Evolutionary conservation across 1,140 invertebrate genomes (phyloP).

Genomic region (Platyura marginata): DNA sequence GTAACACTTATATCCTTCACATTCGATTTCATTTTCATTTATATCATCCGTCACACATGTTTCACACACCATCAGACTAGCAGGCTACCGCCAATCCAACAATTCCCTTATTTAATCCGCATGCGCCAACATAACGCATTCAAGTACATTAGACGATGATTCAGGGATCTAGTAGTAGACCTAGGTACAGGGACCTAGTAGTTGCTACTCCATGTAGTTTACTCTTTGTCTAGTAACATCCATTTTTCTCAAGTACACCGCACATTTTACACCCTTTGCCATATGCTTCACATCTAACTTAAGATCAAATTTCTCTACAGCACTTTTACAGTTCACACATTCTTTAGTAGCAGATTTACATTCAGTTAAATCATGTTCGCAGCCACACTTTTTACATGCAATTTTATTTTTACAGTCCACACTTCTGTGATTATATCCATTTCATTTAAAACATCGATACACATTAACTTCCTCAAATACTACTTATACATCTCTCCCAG

Average conservation of each 20-base stretch:
- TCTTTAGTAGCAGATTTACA: not conserved
- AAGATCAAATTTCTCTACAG: not conserved
- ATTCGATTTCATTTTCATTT: not conserved
- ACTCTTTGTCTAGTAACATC: not conserved
- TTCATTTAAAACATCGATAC: not conserved
- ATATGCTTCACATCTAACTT: not conserved
- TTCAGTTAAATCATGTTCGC: conserved; percentile 2
- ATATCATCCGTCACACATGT: not conserved
- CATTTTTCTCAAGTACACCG: not conserved
- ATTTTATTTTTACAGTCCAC: not conserved
- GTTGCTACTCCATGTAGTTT: not conserved
- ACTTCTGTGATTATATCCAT: not conserved
- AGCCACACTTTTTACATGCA: not conserved
- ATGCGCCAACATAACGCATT: too few species aligned
- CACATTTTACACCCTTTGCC: not conserved
- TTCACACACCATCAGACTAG: not conserved
- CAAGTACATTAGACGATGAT: too few species aligned
- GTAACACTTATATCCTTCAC: not conserved
- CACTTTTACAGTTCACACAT: conserved; percentile 4
- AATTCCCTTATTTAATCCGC: too few species aligned
- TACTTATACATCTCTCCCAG: not conserved
- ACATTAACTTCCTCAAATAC: not conserved
- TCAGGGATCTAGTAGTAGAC: too few species aligned
- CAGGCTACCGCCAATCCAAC: too few species aligned
- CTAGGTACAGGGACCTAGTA: too few species aligned